Evolutionary conservation across 2,113 vertebrate species (phyloP), one percentile per base, ranked within the genome.

Genomic region (Myotis yumanensis): DNA sequence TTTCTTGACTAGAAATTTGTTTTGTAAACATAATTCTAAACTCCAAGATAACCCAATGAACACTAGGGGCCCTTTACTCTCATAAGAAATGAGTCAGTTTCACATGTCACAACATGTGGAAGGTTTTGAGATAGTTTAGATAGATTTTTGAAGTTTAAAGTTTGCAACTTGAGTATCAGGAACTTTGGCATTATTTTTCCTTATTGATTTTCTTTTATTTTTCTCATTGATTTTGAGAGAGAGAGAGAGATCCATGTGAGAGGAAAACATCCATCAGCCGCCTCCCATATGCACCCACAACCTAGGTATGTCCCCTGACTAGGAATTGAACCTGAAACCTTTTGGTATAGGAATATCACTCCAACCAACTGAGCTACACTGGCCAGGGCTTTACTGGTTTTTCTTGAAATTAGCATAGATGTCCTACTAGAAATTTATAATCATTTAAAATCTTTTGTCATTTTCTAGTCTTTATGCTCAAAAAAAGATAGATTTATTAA

Each of bases 391-490:
- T 89, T 4, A 66, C 1, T 83, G 28, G 23, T 94, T 88, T 88
- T 95, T 76, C 52, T 91, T 40, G 9, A 90, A 93, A 77, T 84
- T 87, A 69, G 8, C 17, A 81, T 11, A 81, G 35, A 95, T 83
- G 20, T 43, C 32, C 40, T 90, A 68, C 25, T 51, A 51, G 37
- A 90, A 35, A 82, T 10, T 54, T 84, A 59, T 9, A 81, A 69
- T 54, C 11, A 89, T 75, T 48, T 86, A 71, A 52, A 85, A 73
- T 43, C 30, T 35, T 46, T 68, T 82, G n/a, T 37, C 28, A 79
- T 86, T 66, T 64, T 87, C 48, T 69, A 48, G 16, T 40, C 57
- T 57, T 18, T 62, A 62, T 71, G 59, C 11, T 68, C 25, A n/a
- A 76, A 89, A 83, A 40, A 20, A 51, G 18, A 83, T 64, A 82